These are phyloP conservation scores for Sclerurus mexicanus DNA, from an alignment of 2,113 vertebrate species.

Conservation along the genomic window DNA sequence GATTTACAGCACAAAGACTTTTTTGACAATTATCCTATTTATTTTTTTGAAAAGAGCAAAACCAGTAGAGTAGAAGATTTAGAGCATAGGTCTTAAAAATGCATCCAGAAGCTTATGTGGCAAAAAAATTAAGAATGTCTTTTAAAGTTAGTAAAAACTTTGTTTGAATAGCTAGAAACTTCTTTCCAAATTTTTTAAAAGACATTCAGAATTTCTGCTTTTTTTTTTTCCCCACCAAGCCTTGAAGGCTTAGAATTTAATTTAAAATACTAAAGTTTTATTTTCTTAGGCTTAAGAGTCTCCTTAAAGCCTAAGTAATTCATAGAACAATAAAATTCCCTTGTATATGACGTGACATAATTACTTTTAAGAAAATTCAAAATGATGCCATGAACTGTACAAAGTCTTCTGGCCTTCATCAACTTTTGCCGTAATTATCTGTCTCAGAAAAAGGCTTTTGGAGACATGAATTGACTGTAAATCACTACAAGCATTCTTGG, in stretches of 20 bases:
- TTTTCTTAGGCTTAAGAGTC: slow-evolving; percentile 6
- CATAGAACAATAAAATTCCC: neutral
- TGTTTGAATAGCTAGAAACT: neutral
- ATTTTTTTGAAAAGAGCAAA: slow-evolving; percentile 13
- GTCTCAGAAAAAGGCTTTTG: neutral
- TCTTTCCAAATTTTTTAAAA: slow-evolving; percentile 14
- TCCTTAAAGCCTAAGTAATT: slow-evolving; percentile 4
- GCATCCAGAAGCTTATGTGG: neutral
- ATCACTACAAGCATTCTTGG: neutral
- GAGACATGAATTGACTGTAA: neutral
- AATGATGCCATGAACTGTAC: neutral
- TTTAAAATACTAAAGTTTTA: slow-evolving; percentile 16
- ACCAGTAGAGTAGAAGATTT: neutral
- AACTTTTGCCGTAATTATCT: neutral
- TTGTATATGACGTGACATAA: neutral
- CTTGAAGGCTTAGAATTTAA: slow-evolving; percentile 21
- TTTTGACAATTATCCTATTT: neutral
- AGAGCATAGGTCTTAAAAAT: neutral
- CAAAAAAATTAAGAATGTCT: neutral
- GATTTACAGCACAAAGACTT: neutral
- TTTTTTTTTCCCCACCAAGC: slow-evolving; percentile 6
- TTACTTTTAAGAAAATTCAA: slow-evolving; percentile 28
- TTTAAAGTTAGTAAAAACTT: slow-evolving; percentile 4
- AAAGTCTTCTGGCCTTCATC: neutral
- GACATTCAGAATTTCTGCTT: neutral